Evolutionary conservation across 2,113 vertebrate species (phyloP), one percentile per base, ranked within the genome.

Genomic region (Turnix velox): DNA sequence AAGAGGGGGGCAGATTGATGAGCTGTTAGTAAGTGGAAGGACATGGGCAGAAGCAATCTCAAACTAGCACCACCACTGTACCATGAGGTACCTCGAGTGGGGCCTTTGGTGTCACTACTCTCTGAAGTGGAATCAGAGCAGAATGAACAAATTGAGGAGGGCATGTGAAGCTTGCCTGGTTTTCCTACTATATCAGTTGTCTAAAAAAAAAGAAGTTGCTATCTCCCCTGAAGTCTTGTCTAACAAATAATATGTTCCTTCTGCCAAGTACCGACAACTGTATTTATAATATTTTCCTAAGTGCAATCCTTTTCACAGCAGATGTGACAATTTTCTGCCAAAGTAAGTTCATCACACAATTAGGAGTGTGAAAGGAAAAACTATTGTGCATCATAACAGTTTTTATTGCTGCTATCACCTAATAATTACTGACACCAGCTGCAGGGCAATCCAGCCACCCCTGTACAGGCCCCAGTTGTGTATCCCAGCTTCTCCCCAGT

Each of bases 341-440:
- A 96, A 98, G 96, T 88, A 94, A 96, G 86, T 97, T 96, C 95
- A 97, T 97, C 86, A 87, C 93, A 80, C 97, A 97, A 98, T 97
- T 98, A 98, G 96, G 37, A 83, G 96, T 96, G 96, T 95, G 97
- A 98, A 97, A 96, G 95, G 94, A 97, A 97, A 96, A 94, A 94
- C 95, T 92, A 95, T 97, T 97, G 97, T 92, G 95, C 86, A n/a
- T 79, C 94, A 66, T 93, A 96, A 96, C 96, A 85, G 90, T 83
- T 97, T 94, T 97, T 96, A 79, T 98, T 95, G 46, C 97, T 95
- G 97, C 97, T 97, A 98, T 96, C 96, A 94, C 96, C 96, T 96
- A 83, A 96, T 97, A 98, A 98, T 97, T 97, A 96, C 95, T 12
- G 73, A 94, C 92, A 92, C 33, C 4, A 5, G 92, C 88, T 94